Base-by-base conservation (phyloP, 30 jellyfish, hydroid and myxozoan species). In the Rhopilema esculentum region DNA sequence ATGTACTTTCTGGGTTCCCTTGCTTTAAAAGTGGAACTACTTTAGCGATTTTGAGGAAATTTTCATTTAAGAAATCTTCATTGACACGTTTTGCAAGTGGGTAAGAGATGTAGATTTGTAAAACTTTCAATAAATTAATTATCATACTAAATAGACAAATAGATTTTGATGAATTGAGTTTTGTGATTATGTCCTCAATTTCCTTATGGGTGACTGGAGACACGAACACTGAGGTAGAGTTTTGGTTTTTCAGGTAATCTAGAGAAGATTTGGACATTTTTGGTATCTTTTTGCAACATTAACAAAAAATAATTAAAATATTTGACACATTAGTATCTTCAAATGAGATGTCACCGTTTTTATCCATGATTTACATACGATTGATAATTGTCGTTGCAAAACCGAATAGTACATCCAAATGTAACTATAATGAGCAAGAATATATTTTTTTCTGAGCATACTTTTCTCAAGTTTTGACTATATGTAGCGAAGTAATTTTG, bases 121-220 rank as follows among this genome's bases (percentile, higher is more conserved):
- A 12, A 52, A 70, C 62, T 70, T 70, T 70, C n/a, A 70, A 7
- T 27, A 70, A 70, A 70, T 70, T 70, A 70, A 70, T 70, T 22
- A 52, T 48, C 27, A 31, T 70, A 22, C 81, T 70, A 70, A 70
- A 26, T 18, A 52, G 81, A 70, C 81, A 27, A 70, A 22, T 31
- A 22, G 81, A 70, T 2, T 70, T 70, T 70, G 69, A 4, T 70
- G 81, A 70, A 52, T 26, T 52, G 29, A 4, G 81, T n/a, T 4
- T 70, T 70, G 81, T n/a, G n/a, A 70, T 70, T 70, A 70, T 22
- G n/a, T 70, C 81, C n/a, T 70, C 81, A 22, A 70, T 70, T 70
- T 70, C 81, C 29, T 26, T 70, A 52, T 70, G 81, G 62, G 81
- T 70, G 27, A 70, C 81, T 26, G 81, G 81, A 4, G 62, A 70